Conservation (phyloP, 2,888 invertebrate species). For the Dexiosoma caninum region DNA sequence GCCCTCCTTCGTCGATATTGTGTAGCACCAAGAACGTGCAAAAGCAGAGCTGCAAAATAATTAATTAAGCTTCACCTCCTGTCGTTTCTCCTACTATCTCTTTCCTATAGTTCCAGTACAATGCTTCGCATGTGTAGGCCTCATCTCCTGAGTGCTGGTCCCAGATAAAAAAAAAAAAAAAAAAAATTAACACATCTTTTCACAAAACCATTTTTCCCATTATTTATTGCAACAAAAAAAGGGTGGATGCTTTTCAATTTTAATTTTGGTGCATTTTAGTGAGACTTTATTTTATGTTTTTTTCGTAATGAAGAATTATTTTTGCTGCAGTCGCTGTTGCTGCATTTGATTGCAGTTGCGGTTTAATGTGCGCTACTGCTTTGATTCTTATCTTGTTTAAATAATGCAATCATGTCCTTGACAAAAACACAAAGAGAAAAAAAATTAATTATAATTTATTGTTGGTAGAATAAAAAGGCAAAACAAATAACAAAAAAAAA, state of each 20-base stretch:
- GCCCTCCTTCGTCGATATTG: no score
- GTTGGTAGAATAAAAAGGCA: slow-evolving; percentile 14
- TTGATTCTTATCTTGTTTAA: slow-evolving; percentile 69
- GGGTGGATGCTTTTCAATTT: slow-evolving; percentile 65
- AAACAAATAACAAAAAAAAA: neutral
- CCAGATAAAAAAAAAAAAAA: no score
- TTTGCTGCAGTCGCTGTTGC: slow-evolving; percentile 9
- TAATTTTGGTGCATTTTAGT: slow-evolving; percentile 69
- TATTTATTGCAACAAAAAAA: slow-evolving; percentile 15
- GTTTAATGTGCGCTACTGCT: slow-evolving; percentile 62
- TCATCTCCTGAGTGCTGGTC: no score
- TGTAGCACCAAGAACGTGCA: no score
- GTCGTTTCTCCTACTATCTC: no score
- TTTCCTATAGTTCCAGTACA: no score
- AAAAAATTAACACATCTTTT: slow-evolving; percentile 16
- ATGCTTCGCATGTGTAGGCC: no score
- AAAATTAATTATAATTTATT: slow-evolving; percentile 32
- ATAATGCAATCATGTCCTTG: slow-evolving; percentile 73
- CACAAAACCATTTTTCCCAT: neutral
- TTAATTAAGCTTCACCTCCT: no score
- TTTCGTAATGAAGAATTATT: slow-evolving; percentile 51
- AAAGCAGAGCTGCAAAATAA: no score
- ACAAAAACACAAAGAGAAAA: slow-evolving; percentile 65
- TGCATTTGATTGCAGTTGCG: slow-evolving; percentile 64
- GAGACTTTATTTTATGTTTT: slow-evolving; percentile 25